Base-by-base conservation (phyloP, 2,113 vertebrate genomes). In the Heterotilapia buettikoferi region DNA sequence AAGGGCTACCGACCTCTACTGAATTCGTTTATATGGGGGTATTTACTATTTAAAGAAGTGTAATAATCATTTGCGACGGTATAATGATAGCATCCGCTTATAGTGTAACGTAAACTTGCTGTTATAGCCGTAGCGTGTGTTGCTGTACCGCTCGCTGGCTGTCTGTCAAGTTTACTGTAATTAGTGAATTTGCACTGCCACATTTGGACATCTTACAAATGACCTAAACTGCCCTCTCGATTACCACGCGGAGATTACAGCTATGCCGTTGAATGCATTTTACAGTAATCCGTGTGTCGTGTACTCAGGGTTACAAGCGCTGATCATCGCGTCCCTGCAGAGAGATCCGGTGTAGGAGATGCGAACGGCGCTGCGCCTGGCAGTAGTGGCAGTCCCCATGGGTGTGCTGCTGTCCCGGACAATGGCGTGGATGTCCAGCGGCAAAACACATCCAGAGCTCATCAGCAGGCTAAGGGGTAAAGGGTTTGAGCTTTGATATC, bases 361-460 rank as follows among this genome's bases (percentile, higher is more conserved):
- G 98, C 95, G 86, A 90, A 83, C 71, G 8, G 91, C 50, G 50
- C 85, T 93, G 73, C 92, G 87, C 80, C 83, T 96, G 80, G 92
- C 90, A 45, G 71, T 87, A 53, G 91, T 97, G 31, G 92, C 94
- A 10, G 89, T 98, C 80, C 96, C 97, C 43, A 98, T 98, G 97
- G 97, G 97, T 89, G 93, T 98, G 91, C 95, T 98, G 89, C 94
- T 97, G 12, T 96, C 97, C 87, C 96, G 97, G 87, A 97, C 97
- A 19, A 97, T 98, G 98, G 97, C 97, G 78, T 98, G 97, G 97
- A 97, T 97, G 5, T 98, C 97, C 38, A 98, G 96, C 53, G 98
- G 97, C 5, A 98, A 96, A 90, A 98, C 97, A 0, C 96, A 98
- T 57, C 52, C 95, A 10, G 97, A 98, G 88, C 97, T 98, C 24